These are phyloP conservation scores for Notocelia uddmanniana DNA, from an alignment of 2,888 invertebrate species.

Conservation along the genomic window DNA sequence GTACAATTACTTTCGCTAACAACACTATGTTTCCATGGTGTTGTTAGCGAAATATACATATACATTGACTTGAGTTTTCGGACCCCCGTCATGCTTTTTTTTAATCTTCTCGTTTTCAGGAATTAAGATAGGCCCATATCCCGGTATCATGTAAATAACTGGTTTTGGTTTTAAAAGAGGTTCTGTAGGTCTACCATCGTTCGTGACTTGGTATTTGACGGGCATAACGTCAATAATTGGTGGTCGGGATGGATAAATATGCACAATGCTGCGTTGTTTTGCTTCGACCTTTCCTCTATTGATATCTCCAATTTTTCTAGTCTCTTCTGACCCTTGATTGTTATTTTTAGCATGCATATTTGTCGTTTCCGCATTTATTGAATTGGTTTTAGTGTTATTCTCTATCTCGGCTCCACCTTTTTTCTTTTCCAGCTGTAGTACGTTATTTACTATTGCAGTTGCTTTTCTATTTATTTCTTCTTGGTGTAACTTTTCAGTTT, in stretches of 20 bases:
- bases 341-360: background rate
- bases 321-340: background rate
- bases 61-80: constrained; percentile 5
- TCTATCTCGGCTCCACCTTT: background rate
- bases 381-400: background rate
- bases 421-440: background rate
- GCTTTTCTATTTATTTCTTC: background rate
- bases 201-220: constrained; percentile 2
- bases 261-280: background rate
- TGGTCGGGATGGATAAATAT: background rate
- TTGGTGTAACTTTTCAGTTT: too few relatives aligned
- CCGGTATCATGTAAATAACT: background rate
- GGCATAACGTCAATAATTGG: constrained; percentile 7
- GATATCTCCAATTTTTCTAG: background rate
- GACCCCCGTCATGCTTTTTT: background rate
- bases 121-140: background rate
- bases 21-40: too few relatives aligned
- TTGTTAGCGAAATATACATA: background rate
- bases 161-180: constrained; percentile 14
- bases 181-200: constrained; percentile 4
- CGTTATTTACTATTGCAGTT: background rate
- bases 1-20: too few relatives aligned
- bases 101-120: background rate
- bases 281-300: background rate
- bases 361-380: background rate